Conservation (phyloP, 2,797 vertebrate species). For the Okamejei kenojei region DNA sequence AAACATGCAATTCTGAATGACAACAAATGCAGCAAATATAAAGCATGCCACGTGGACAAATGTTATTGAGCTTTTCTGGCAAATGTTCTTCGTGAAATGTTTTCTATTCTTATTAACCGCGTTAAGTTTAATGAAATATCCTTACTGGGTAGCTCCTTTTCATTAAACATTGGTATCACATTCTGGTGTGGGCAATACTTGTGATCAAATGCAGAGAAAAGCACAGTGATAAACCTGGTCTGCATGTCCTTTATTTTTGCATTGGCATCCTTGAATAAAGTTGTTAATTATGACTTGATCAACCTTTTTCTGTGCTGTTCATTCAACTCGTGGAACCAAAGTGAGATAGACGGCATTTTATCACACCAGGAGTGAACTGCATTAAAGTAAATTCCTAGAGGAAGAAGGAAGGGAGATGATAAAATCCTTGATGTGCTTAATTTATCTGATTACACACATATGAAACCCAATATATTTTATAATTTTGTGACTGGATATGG, state of each 20-base stretch:
- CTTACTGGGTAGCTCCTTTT: not conserved
- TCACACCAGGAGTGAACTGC: not conserved
- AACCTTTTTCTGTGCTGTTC: not conserved
- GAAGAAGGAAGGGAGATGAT: constrained; percentile 7
- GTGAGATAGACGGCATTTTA: not conserved
- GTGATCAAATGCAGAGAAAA: not conserved
- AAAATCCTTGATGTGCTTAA: not conserved
- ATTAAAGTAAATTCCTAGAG: not conserved
- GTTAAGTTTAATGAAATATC: not conserved
- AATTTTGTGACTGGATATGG: not conserved
- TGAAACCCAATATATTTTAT: not conserved
- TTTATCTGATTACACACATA: not conserved
- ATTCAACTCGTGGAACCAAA: not conserved
- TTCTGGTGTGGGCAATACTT: too few relatives aligned
- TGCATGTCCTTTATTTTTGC: not conserved
- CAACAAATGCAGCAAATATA: not conserved
- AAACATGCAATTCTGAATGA: not conserved
- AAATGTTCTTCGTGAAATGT: not conserved
- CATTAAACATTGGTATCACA: not conserved
- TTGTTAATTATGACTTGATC: too few relatives aligned
- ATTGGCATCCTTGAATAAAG: not conserved
- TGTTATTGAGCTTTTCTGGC: not conserved
- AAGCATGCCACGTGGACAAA: not conserved
- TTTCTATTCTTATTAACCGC: not conserved
- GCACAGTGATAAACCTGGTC: not conserved